Base-by-base conservation (phyloP, 2,888 invertebrate species). In the Glyphotaelius pellucidus region DNA sequence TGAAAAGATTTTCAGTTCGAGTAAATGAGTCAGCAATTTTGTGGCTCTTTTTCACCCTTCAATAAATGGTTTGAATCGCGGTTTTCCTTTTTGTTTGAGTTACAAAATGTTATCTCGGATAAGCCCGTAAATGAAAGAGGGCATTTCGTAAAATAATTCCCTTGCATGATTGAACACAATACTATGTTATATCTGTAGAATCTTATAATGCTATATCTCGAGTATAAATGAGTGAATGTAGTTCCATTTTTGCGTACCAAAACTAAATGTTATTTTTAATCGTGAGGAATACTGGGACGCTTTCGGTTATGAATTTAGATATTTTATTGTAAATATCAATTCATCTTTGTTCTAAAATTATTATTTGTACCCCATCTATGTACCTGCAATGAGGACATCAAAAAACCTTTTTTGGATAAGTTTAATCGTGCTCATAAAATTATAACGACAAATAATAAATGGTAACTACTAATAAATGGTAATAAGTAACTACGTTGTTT, bases 81-180 rank as follows among this genome's bases (percentile, higher is more conserved):
- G 88, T 88, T 88, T 35, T 88, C 67, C 52, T 67, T 88, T 88
- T 88, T 88, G 88, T 88, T 88, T 88, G 52, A 52, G 31, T 88
- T 52, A 67, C 67, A 88, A 87, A 88, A 67, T 32, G 88, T 88
- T 88, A 88, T 32, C 88, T 31, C 31, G 15, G 88, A n/a, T 87
- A 87, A 67, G 52, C 35, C 67, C 1, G 88, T 88, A 52, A 88
- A 88, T 67, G 4, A 67, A 85, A 38, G 85, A n/a, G 38, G 11
- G 35, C 25, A 38, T 85, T 85, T 85, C 7, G 35, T 19, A 31
- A 81, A 38, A 67, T 67, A 67, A 67, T 67, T 25, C 67, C 9
- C 25, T 67, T 25, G 67, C 19, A 67, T 25, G 67, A 67, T 25
- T 67, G 67, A 67, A 67, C 25, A 67, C 67, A 47, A 47, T 42